Evolutionary conservation across 92 coral and sea anemone species (phyloP).

Genomic region (Phymanthus crucifer): DNA sequence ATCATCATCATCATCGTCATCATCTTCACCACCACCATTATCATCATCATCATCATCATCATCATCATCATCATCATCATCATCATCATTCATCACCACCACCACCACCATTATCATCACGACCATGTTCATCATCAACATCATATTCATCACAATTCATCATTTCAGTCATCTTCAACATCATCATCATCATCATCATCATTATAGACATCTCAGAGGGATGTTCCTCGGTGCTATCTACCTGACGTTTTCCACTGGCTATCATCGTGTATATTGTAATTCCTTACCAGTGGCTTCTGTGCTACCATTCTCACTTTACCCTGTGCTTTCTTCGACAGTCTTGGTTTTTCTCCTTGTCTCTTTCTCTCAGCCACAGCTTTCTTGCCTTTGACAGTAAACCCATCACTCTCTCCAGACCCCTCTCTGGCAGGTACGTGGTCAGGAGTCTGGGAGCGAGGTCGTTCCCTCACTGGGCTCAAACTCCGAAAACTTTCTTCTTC

Average conservation of each 20-base stretch:
- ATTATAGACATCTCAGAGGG: neutral
- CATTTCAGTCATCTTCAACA: too few relatives aligned
- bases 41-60: neutral
- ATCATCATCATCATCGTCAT: neutral
- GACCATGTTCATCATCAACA: neutral
- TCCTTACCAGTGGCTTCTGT: slow-evolving; percentile 54
- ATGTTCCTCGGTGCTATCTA: too few relatives aligned
- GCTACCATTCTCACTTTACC: slow-evolving; percentile 75
- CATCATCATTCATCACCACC: neutral
- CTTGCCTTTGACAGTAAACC: slow-evolving; percentile 84
- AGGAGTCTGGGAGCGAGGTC: slow-evolving; percentile 50
- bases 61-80: neutral
- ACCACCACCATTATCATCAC: neutral
- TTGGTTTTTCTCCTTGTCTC: slow-evolving; percentile 53
- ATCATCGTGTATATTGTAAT: slow-evolving; percentile 82
- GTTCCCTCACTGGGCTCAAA: slow-evolving; percentile 63
- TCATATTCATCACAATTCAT: neutral
- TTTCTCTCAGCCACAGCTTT: slow-evolving; percentile 57
- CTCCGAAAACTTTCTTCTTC: slow-evolving; percentile 87
- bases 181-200: neutral
- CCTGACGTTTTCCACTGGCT: slow-evolving; percentile 13
- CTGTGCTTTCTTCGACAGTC: slow-evolving; percentile 77
- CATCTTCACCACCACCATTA: neutral
- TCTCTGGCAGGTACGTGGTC: slow-evolving; percentile 70
- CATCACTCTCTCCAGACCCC: slow-evolving; percentile 53